Evolutionary conservation across 2,888 invertebrate genomes (phyloP), one percentile per base, ranked within the genome.

Genomic region (Rhingia campestris): DNA sequence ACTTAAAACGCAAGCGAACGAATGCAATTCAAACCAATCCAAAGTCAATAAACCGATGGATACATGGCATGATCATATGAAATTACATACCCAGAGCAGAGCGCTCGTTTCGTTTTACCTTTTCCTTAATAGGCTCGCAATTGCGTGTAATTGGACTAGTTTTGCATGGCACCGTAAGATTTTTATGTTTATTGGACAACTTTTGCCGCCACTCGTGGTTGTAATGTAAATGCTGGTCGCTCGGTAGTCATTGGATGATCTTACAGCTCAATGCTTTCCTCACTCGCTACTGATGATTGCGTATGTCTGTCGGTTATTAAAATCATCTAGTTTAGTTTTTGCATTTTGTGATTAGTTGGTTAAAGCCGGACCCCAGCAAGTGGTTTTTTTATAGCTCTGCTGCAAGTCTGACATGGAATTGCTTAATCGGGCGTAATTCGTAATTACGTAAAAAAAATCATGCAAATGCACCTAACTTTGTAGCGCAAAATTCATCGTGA

Each of bases 121-220:
- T 79, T 79, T 82, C 58, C 79, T 84, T 84, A 80, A 80, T 80
- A 70, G 84, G 64, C 80, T 72, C 54, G 79, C 80, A 75, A 75
- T 75, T 80, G 84, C 80, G 75, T 84, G 75, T 84, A 84, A 84
- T 84, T 84, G 74, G 80, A 80, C 84, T 84, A 84, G 84, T 80
- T 84, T 80, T 84, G 84, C 84, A 80, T 79, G 53, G 66, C 61
- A 80, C 70, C 59, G 84, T 79, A 77, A 77, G 79, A 82, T 80
- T 84, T 84, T 70, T 56, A 84, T 80, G 74, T 84, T 84, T 80
- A 80, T 80, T 84, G 84, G 70, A 79, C 66, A 58, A 56, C 74
- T 84, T 72, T 73, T 82, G 59, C 45, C 45, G 72, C 67, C 43
- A 43, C 45, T 72, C 47, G 66, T 14, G 41, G 59, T 58, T 47